These are phyloP conservation scores for Micronycteris hirsuta DNA, from an alignment of 2,113 vertebrate species.

Conservation along the genomic window DNA sequence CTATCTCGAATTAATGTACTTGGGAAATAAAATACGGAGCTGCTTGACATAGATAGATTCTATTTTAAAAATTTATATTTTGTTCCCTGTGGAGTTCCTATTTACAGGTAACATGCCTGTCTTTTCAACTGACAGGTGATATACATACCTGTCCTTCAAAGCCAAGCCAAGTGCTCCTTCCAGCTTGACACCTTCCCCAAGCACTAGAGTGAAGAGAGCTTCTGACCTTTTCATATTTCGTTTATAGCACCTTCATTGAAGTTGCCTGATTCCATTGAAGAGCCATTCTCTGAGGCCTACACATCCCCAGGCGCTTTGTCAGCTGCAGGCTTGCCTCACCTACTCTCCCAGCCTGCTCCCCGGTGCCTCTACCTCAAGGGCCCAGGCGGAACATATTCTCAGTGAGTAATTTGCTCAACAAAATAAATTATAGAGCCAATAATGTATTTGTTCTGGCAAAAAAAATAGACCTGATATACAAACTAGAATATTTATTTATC, in stretches of 20 bases:
- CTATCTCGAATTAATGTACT: background rate
- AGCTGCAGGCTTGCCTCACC: background rate
- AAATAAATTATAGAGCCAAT: background rate
- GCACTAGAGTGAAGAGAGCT: background rate
- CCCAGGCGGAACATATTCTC: background rate
- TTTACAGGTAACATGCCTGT: background rate
- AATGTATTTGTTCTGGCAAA: background rate
- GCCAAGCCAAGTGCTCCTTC: background rate
- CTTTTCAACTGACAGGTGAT: background rate
- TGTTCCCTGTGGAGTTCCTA: background rate
- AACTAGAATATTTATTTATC: background rate
- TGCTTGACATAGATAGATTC: background rate
- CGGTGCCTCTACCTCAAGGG: background rate
- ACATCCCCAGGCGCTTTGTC: background rate
- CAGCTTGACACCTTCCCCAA: background rate
- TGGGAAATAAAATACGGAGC: background rate
- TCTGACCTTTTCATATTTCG: background rate
- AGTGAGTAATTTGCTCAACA: background rate
- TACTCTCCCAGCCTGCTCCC: background rate
- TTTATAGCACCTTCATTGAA: background rate
- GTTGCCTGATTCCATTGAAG: background rate
- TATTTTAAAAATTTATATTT: background rate
- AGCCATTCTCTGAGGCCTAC: background rate
- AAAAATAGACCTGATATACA: background rate
- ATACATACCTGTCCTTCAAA: background rate